Conservation (phyloP, 1,140 invertebrate species). For the Venturia canescens region DNA sequence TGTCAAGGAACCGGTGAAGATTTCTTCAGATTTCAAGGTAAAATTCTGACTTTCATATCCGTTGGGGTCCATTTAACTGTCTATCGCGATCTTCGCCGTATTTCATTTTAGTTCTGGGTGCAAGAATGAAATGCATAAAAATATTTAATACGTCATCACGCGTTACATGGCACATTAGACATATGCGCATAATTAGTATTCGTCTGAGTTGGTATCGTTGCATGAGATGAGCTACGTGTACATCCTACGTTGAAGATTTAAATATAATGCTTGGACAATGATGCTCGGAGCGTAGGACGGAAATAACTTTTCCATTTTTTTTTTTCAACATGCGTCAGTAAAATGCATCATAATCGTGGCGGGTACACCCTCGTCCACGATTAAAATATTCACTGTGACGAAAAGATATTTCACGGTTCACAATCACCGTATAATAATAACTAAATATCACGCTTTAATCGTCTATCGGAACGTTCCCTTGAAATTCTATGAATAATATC, state of each 20-base stretch:
- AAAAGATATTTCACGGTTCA: not conserved
- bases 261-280: conserved; percentile 67
- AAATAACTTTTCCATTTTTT: conserved; percentile 50
- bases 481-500: not conserved
- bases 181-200: conserved; percentile 59
- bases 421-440: not conserved
- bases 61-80: not conserved
- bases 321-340: not conserved
- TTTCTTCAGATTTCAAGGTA: not conserved
- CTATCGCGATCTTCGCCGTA: not conserved
- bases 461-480: not conserved
- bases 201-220: conserved; percentile 48
- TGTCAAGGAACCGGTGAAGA: not conserved
- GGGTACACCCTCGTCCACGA: not conserved
- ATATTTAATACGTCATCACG: not conserved
- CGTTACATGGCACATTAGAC: not conserved
- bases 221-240: conserved; percentile 50
- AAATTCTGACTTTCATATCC: not conserved
- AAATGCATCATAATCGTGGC: not conserved
- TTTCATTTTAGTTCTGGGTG: not conserved
- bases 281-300: conserved; percentile 57
- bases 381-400: conserved; percentile 24
- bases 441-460: not conserved
- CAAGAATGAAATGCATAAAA: not conserved
- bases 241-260: conserved; percentile 61